Evolutionary conservation across 64 coral and sea anemone genomes (phyloP), one percentile per base, ranked within the genome.

Genomic region (Stichodactyla mertensii): DNA sequence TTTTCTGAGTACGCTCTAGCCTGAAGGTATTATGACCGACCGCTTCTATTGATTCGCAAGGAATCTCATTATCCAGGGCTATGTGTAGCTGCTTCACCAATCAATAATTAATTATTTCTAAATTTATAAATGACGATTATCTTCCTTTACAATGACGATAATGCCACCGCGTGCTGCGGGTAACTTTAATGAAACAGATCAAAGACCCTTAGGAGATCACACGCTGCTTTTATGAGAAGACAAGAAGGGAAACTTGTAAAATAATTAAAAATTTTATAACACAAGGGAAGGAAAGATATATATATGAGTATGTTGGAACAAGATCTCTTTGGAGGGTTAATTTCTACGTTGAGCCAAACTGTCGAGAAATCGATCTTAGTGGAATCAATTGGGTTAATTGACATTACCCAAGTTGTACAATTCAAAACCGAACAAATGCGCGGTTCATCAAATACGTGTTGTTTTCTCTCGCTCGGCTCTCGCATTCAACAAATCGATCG

Each of bases 111-210:
- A 95, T 92, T 96, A 93, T 86, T 53, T 77, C 91, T 64, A 97
- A 89, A 90, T 97, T 97, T 90, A 97, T 85, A 92, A 92, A 84
- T 97, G 88, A 97, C 88, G 92, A 97, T 86, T 88, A 97, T 97
- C 77, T 87, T 85, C 82, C 52, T 87, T 61, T 90, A 87, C 91
- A 93, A 97, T 87, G 85, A 57, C 67, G 77, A 89, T 82, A 92
- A 88, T 96, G 77, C 83, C 86, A 90, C 94, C 90, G 84, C 91
- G 84, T 89, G 91, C 83, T 87, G 86, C 79, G 82, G 88, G 59
- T 54, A 51, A 69, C 66, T 71, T 89, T 89, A 96, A 87, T 87
- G 84, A 92, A 82, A 87, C 86, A 56, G 74, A 95, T 91, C 85
- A 92, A 86, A 86, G 87, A 83, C 83, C 89, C 88, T 83, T 74